Percentiles rank a stretch among this genome's conserved stretches.
These are phyloP conservation scores for Sympetrum striolatum DNA, from an alignment of 2,888 invertebrate species.

Conservation along the genomic window DNA sequence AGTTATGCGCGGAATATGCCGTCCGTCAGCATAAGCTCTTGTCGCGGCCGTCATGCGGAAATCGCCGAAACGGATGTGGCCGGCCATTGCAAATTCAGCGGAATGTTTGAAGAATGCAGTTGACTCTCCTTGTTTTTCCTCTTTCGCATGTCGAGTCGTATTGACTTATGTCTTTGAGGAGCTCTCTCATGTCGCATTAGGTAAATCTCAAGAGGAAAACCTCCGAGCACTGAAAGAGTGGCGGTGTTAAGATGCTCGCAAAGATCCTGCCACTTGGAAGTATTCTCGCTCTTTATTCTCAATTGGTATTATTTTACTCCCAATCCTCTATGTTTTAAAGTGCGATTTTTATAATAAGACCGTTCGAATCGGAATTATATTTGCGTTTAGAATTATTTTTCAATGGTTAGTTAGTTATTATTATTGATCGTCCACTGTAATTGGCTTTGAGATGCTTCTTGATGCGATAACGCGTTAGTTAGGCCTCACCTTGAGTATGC, in stretches of 20 bases:
- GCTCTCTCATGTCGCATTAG: neutral
- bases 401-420: no score
- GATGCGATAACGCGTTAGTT: no score
- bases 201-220: neutral
- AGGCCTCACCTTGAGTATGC: no score
- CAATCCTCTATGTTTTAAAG: no score
- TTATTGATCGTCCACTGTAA: no score
- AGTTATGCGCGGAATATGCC: neutral
- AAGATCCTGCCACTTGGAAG: neutral
- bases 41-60: neutral
- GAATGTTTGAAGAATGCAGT: neutral
- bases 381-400: no score
- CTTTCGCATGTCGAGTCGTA: neutral
- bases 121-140: neutral
- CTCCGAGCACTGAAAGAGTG: neutral
- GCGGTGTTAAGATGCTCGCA: neutral
- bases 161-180: neutral
- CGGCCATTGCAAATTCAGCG: neutral
- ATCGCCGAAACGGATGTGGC: neutral
- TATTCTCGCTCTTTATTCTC: neutral
- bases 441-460: no score
- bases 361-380: no score
- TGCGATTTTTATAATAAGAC: no score
- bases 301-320: no score
- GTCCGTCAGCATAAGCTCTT: neutral